Evolutionary conservation across 2,113 vertebrate species (phyloP), one percentile per base, ranked within the genome.

Genomic region (Dipodomys ordii): DNA sequence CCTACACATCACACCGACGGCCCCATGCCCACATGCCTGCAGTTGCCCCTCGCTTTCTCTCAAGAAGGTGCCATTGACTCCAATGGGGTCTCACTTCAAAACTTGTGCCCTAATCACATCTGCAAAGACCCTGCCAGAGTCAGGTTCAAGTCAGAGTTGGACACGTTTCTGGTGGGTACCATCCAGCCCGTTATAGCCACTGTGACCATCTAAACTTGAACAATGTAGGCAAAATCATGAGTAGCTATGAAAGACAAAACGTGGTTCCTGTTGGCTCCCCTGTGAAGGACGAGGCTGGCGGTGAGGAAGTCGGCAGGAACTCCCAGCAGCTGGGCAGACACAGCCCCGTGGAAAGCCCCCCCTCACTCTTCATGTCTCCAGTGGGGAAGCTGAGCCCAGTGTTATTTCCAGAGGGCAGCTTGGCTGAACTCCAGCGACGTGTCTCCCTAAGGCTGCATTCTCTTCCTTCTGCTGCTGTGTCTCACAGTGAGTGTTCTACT

Each of bases 341-440:
- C 2, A 16, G 10, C 25, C 65, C 9, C 1, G 1, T 0, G 1
- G 27, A 25, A 73, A 25, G 44, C 20, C 39, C 46, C 4, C 32
- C 13, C 25, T 64, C 67, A 35, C 22, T 53, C 23, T 60, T 12
- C 49, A 30, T 18, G n/a, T 0, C 72, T 87, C 18, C n/a, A 28
- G 35, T 19, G 28, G 76, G 20, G 60, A 77, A 8, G n/a, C 77
- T 20, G 6, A 67, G 57, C 5, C 8, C 23, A 39, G 35, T 11
- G 2, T 25, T 53, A 2, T 0, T 3, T 28, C 30, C 10, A 13
- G 19, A 39, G 30, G 39, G 62, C 32, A 20, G 85, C 35, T 39
- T 73, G 46, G 32, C 53, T 62, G 32, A 13, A n/a, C 84, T 44
- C 53, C 35, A 15, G 53, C 27, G 25, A 71, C 30, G 53, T 6